A percentile compares a stretch with the other conserved stretches of the same genome.
Conservation (phyloP, 2,888 invertebrate species). For the Nesidiocoris tenuis region DNA sequence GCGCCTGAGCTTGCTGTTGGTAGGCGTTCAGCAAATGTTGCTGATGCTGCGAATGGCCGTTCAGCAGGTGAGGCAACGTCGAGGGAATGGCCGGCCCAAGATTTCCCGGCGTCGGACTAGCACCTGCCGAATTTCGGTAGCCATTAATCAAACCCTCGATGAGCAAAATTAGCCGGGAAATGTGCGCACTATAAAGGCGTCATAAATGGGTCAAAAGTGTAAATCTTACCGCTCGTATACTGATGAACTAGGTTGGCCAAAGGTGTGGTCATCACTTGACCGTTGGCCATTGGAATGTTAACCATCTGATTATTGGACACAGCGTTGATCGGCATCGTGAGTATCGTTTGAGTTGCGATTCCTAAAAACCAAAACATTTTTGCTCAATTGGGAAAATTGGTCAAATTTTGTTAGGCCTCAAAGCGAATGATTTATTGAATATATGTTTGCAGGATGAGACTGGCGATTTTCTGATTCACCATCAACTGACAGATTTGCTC, state of each 20-base stretch:
- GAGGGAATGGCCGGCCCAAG: conserved; percentile 45
- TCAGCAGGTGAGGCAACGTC: conserved; percentile 48
- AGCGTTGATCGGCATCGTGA: conserved; percentile 91
- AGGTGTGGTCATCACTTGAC: conserved; percentile 81
- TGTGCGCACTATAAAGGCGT: too few species aligned
- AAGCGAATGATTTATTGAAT: too few species aligned
- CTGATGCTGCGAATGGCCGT: conserved; percentile 47
- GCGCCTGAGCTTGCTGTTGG: conserved; percentile 57
- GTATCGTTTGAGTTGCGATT: conserved; percentile 90
- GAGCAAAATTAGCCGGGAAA: too few species aligned
- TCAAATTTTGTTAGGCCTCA: background rate
- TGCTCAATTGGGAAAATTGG: conserved; percentile 47
- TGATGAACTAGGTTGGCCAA: conserved; percentile 64
- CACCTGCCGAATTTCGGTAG: conserved; percentile 32
- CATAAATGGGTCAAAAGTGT: too few species aligned
- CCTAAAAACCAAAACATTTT: too few species aligned
- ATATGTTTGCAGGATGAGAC: too few species aligned
- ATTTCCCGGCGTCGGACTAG: conserved; percentile 47
- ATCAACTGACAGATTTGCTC: background rate
- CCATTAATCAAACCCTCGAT: too few species aligned
- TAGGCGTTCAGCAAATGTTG: conserved; percentile 45
- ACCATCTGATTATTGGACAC: conserved; percentile 75
- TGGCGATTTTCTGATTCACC: background rate
- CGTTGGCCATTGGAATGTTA: conserved; percentile 78
- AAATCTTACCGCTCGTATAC: conserved; percentile 43